Evolutionary conservation across 1,140 invertebrate species (phyloP).

Genomic region (Eubasilissa regina): DNA sequence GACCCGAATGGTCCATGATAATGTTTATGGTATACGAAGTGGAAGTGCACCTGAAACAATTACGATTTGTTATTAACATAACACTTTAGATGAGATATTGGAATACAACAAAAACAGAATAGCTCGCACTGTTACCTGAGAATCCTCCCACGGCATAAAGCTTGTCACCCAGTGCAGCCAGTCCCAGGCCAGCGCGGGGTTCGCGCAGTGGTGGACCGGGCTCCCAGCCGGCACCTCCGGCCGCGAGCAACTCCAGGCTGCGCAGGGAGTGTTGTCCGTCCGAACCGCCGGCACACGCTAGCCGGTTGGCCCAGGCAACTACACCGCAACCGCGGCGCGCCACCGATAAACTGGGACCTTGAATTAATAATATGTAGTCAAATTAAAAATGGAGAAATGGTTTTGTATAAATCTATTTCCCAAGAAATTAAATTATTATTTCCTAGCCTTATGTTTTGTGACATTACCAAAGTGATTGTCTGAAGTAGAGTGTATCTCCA

Average conservation of each 20-base stretch:
- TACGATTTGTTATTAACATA: too few species aligned
- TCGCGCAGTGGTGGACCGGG: constrained; percentile 80
- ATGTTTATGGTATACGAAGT: not conserved
- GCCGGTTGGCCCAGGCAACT: constrained; percentile 75
- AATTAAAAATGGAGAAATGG: too few species aligned
- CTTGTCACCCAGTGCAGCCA: constrained; percentile 78
- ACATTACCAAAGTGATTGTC: too few species aligned
- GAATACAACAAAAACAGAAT: too few species aligned
- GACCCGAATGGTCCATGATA: too few species aligned
- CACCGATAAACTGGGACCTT: constrained; percentile 74
- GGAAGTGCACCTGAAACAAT: too few species aligned
- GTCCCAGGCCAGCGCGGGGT: constrained; percentile 81
- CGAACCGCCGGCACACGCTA: constrained; percentile 81
- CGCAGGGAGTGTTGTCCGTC: constrained; percentile 81
- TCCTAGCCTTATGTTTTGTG: too few species aligned
- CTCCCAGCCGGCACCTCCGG: constrained; percentile 63
- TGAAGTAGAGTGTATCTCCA: too few species aligned
- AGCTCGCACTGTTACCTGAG: constrained; percentile 73
- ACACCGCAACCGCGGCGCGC: constrained; percentile 77
- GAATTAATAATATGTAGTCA: not conserved
- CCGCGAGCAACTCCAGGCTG: constrained; percentile 66
- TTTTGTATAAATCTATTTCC: too few species aligned
- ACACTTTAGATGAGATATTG: too few species aligned
- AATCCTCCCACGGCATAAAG: constrained; percentile 88
- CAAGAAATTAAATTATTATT: too few species aligned